Evolutionary conservation across 92 coral and sea anemone species (phyloP), one percentile per base, ranked within the genome.

Genomic region (Paragorgia papillata): DNA sequence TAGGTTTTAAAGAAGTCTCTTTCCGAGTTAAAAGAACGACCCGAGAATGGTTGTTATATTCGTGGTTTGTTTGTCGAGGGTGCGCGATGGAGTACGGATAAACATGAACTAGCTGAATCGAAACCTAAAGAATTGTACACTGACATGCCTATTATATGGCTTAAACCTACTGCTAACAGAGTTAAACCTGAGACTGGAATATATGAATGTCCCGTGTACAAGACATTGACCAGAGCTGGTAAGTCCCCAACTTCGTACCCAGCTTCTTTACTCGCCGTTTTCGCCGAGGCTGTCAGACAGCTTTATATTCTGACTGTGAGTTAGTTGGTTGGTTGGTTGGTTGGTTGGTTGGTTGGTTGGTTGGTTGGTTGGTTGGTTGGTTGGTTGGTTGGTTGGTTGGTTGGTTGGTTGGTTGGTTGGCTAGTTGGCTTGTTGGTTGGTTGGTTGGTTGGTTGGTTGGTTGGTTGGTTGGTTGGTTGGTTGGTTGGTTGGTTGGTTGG

Each of bases 211-310:
- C 97, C 98, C 28, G 95, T 94, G 66, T 94, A 94, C 74, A 94
- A 94, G 86, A 94, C 98, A 18, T 73, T 94, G 44, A 94, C 98
- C 20, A 80, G 98, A 77, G 98, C 98, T 18, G 98, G 98, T 94
- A 66, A 18, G 90, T 12, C 18, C 13, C 28, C 68, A 9, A 15
- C 64, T n/a, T n/a, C n/a, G n/a, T n/a, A n/a, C n/a, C n/a, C n/a
- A n/a, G n/a, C n/a, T n/a, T n/a, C n/a, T n/a, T n/a, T n/a, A n/a
- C n/a, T n/a, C n/a, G n/a, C n/a, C n/a, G n/a, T n/a, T n/a, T n/a
- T n/a, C n/a, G n/a, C n/a, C n/a, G n/a, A n/a, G n/a, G n/a, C n/a
- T n/a, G n/a, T n/a, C n/a, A n/a, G n/a, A n/a, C n/a, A n/a, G n/a
- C n/a, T n/a, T n/a, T n/a, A n/a, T n/a, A 57, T 25, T 57, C 64